phyloP scores from a whole-genome alignment of 2,888 invertebrate genomes.

The Eilema depressum region DNA sequence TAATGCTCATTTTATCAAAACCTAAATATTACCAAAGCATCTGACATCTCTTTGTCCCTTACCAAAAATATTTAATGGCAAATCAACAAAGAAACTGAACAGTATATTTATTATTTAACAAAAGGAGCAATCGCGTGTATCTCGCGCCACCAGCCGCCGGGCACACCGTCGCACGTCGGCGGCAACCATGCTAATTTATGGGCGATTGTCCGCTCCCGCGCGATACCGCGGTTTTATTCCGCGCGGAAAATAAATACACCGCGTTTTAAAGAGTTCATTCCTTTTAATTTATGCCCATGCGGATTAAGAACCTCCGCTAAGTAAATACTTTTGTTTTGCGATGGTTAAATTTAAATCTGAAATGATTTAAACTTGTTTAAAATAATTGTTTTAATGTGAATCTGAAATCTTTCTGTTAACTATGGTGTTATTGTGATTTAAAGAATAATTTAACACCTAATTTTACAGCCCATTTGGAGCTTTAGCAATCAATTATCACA shows the following conservation, averaged over 20 bases:
- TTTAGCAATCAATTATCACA: not conserved
- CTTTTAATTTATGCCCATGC: slow-evolving; percentile 45
- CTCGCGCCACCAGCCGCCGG: slow-evolving; percentile 20
- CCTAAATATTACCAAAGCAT: not conserved
- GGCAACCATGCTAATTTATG: slow-evolving; percentile 54
- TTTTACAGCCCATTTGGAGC: not conserved
- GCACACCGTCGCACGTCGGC: slow-evolving; percentile 36
- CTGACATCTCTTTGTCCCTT: not conserved
- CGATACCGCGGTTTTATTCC: slow-evolving; percentile 48
- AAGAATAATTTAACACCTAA: not conserved
- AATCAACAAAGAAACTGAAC: not conserved
- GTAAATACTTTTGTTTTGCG: slow-evolving; percentile 33
- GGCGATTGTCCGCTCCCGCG: slow-evolving; percentile 48
- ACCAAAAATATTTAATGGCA: not conserved
- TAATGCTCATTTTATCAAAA: not conserved
- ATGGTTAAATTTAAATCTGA: not conserved
- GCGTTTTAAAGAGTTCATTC: slow-evolving; percentile 44
- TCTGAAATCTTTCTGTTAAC: not conserved
- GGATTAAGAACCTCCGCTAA: slow-evolving; percentile 35
- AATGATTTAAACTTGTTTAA: not conserved
- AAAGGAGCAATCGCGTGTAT: slow-evolving; percentile 27
- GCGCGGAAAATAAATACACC: slow-evolving; percentile 42
- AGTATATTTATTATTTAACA: not conserved
- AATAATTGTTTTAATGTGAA: not conserved
- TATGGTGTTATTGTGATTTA: too few species aligned